These are phyloP conservation scores for Heterotilapia buettikoferi DNA, from an alignment of 2,113 vertebrate genomes.

Conservation along the genomic window DNA sequence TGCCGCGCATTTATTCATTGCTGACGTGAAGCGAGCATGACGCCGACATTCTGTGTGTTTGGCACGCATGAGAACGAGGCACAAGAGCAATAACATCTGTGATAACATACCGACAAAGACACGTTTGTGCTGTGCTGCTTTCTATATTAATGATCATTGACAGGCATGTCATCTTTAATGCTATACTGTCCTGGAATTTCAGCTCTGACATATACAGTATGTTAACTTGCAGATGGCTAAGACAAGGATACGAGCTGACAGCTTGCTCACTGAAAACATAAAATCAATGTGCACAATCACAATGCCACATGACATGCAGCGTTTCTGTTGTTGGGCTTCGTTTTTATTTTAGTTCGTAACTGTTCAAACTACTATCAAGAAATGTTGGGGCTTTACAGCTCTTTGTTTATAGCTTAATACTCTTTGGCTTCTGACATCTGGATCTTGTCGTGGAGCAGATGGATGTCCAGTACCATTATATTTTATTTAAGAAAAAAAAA, in stretches of 20 bases:
- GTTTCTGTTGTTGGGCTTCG: neutral
- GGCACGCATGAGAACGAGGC: neutral
- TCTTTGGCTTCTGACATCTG: neutral
- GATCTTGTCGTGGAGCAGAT: neutral
- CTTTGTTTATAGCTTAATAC: neutral
- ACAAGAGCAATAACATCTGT: neutral
- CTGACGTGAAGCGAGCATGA: neutral
- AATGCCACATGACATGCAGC: neutral
- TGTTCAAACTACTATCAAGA: neutral
- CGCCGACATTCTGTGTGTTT: neutral
- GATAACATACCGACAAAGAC: neutral
- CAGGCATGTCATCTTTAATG: neutral
- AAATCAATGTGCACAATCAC: neutral
- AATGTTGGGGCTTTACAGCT: neutral
- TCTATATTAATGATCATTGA: conserved; percentile 8
- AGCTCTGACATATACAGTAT: conserved; percentile 11
- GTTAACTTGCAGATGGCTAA: neutral
- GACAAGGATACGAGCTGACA: conserved; percentile 26
- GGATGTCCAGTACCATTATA: neutral
- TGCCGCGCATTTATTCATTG: neutral
- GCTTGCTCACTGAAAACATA: neutral
- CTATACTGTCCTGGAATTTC: neutral
- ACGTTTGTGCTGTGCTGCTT: neutral
- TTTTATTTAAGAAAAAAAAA: neutral
- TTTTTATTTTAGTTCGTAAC: neutral